phyloP scores from a whole-genome alignment of 2,113 vertebrate species.

The Tragelaphus imberbis region DNA sequence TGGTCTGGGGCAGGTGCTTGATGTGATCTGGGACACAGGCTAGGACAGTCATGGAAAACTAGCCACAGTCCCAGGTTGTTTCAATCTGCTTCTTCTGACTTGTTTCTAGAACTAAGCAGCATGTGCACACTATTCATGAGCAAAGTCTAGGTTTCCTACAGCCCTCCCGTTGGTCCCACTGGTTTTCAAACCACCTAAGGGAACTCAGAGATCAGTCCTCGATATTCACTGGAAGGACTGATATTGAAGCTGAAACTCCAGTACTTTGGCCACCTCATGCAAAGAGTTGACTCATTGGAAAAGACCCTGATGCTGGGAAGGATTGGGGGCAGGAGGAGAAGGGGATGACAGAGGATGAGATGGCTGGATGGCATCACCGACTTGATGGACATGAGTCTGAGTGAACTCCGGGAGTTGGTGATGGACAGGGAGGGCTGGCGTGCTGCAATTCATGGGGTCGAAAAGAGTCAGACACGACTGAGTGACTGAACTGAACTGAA shows the following conservation, averaged over 20 bases:
- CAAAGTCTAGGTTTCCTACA: neutral
- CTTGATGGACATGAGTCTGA: fast-evolving
- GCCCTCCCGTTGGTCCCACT: neutral
- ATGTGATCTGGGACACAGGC: neutral
- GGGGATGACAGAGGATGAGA: too few relatives aligned
- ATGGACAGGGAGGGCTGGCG: too few relatives aligned
- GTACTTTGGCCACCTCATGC: too few relatives aligned
- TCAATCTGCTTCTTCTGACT: neutral
- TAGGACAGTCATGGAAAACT: neutral
- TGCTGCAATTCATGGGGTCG: fast-evolving
- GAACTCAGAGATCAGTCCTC: neutral
- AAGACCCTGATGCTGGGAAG: too few relatives aligned
- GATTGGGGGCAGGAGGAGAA: too few relatives aligned
- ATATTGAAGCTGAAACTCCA: too few relatives aligned
- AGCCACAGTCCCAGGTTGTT: neutral
- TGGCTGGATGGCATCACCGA: fast-evolving
- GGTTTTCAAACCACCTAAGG: neutral
- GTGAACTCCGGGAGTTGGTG: too few relatives aligned
- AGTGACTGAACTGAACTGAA: too few relatives aligned
- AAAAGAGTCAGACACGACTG: too few relatives aligned
- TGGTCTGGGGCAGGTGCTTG: neutral
- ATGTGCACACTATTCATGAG: neutral
- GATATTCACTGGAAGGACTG: too few relatives aligned
- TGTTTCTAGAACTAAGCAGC: neutral
- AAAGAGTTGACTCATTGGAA: too few relatives aligned